Percentiles rank a stretch among this genome's conserved stretches.
These are phyloP conservation scores for Baccha elongata DNA, from an alignment of 2,888 invertebrate species.

Conservation along the genomic window DNA sequence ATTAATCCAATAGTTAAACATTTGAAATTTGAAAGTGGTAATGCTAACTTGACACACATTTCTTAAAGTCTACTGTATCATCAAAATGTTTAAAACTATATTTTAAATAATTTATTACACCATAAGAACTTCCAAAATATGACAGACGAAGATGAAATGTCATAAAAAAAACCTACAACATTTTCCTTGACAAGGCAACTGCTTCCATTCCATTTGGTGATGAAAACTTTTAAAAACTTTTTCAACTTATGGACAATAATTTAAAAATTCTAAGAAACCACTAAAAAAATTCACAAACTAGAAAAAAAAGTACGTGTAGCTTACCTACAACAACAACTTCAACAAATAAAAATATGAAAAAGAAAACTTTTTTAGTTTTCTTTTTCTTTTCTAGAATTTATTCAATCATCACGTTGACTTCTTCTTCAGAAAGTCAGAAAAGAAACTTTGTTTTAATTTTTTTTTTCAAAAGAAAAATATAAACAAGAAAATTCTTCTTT, in stretches of 20 bases:
- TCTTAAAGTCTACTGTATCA: too few relatives aligned
- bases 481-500: conserved; percentile 15
- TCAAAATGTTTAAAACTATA: too few relatives aligned
- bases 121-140: too few relatives aligned
- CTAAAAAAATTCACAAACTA: conserved; percentile 27
- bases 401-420: conserved; percentile 51
- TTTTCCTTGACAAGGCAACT: too few relatives aligned
- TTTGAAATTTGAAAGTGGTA: too few relatives aligned
- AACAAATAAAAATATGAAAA: neutral
- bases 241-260: conserved; percentile 16
- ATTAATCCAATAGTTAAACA: too few relatives aligned
- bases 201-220: neutral
- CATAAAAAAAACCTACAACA: too few relatives aligned
- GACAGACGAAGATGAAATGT: too few relatives aligned
- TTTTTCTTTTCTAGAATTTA: conserved; percentile 21
- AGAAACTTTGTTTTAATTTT: conserved; percentile 16
- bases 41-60: too few relatives aligned
- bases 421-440: neutral
- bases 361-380: conserved; percentile 28
- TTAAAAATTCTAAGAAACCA: conserved; percentile 42
- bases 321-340: too few relatives aligned
- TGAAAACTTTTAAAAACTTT: conserved; percentile 15
- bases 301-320: too few relatives aligned
- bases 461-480: conserved; percentile 30
- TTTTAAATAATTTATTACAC: too few relatives aligned